These are phyloP conservation scores for Coptotermes formosanus DNA, from an alignment of 1,140 invertebrate genomes.

Conservation along the genomic window DNA sequence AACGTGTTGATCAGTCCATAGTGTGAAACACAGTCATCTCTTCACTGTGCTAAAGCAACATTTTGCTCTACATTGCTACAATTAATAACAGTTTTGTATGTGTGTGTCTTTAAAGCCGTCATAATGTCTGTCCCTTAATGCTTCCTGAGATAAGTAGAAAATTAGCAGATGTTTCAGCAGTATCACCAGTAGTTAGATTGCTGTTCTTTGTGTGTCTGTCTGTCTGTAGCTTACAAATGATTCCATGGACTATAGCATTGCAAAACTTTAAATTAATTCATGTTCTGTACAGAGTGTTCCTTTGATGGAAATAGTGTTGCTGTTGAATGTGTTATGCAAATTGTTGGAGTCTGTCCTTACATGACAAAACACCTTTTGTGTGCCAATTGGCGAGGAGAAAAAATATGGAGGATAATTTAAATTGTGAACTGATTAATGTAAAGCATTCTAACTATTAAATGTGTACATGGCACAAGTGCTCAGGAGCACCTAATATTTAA, in stretches of 20 bases:
- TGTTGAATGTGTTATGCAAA: neutral
- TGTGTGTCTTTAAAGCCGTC: no score
- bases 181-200: neutral
- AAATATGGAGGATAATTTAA: neutral
- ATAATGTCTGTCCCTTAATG: no score
- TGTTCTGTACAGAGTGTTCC: neutral
- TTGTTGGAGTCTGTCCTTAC: neutral
- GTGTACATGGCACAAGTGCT: neutral
- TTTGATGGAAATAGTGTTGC: neutral
- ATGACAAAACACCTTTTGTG: neutral
- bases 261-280: constrained; percentile 1
- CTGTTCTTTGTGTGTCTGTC: neutral
- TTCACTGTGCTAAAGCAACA: no score
- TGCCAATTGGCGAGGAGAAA: neutral
- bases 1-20: no score
- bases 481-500: neutral
- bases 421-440: neutral
- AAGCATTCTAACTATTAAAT: neutral
- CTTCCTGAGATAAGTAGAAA: no score
- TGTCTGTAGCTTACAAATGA: neutral
- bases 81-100: no score
- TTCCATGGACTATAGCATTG: neutral
- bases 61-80: no score
- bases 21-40: no score
- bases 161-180: neutral